Conservation (phyloP, 2,113 vertebrate genomes). For the Arvicanthis niloticus region DNA sequence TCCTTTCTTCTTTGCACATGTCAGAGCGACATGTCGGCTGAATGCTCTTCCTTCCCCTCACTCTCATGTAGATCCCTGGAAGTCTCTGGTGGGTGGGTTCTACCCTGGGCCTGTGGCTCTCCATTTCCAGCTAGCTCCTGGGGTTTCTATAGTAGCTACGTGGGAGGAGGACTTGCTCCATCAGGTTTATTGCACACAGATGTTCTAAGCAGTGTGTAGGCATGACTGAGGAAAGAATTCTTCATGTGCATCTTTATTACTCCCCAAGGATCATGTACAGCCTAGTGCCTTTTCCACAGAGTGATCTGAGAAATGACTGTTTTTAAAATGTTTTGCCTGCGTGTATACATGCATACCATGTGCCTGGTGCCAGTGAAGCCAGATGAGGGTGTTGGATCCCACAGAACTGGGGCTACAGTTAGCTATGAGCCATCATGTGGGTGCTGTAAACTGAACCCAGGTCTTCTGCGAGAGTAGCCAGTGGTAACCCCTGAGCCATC, state of each 20-base stretch:
- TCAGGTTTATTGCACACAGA: neutral
- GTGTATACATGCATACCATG: too few relatives aligned
- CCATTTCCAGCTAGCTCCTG: neutral
- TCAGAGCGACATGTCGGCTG: accelerated
- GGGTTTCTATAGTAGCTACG: too few relatives aligned
- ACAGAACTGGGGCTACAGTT: too few relatives aligned
- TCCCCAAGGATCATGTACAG: neutral
- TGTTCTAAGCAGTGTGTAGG: neutral
- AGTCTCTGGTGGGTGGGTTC: neutral
- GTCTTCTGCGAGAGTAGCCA: neutral
- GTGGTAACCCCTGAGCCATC: neutral
- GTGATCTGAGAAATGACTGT: neutral
- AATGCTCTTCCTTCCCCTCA: neutral
- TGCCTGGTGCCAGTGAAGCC: neutral
- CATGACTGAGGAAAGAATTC: neutral
- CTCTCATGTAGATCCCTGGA: too few relatives aligned
- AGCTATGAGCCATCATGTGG: neutral
- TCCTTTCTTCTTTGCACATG: neutral
- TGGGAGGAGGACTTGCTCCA: neutral
- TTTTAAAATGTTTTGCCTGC: neutral
- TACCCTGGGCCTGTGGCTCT: neutral
- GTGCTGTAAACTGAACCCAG: neutral
- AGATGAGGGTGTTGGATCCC: neutral
- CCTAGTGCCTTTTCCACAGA: neutral
- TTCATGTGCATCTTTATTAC: neutral